Conservation (phyloP, 64 coral and sea anemone genomes). For the Acropora yongei region DNA sequence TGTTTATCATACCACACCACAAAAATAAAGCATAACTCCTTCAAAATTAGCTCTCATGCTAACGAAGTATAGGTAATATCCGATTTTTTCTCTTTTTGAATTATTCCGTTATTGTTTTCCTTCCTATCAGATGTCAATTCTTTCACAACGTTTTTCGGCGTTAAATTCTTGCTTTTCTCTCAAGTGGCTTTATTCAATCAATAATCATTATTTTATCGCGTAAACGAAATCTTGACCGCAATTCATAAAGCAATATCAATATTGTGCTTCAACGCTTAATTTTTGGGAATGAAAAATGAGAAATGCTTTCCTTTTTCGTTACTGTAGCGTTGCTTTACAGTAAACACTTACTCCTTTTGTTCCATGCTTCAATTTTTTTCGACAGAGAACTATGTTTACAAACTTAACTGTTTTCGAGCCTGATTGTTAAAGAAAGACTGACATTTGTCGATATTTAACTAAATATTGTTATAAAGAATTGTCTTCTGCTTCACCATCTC, state of each 20-base stretch:
- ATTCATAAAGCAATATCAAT: neutral
- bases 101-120: no score
- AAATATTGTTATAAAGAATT: neutral
- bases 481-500: neutral
- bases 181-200: no score
- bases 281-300: neutral
- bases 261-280: neutral
- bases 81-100: neutral
- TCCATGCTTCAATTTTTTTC: neutral
- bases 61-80: neutral
- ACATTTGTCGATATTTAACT: neutral
- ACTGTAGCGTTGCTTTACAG: neutral
- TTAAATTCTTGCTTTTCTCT: no score
- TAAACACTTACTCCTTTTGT: neutral
- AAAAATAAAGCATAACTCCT: neutral
- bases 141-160: no score
- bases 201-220: no score
- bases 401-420: neutral
- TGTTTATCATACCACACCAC: neutral
- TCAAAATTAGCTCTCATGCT: neutral
- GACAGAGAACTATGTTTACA: neutral
- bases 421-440: neutral
- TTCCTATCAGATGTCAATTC: no score
- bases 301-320: neutral
- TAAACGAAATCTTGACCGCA: no score